A percentile compares a stretch with the other conserved stretches of the same genome.
phyloP scores from a whole-genome alignment of 1,140 invertebrate genomes.

The Carcinoscorpius rotundicauda region DNA sequence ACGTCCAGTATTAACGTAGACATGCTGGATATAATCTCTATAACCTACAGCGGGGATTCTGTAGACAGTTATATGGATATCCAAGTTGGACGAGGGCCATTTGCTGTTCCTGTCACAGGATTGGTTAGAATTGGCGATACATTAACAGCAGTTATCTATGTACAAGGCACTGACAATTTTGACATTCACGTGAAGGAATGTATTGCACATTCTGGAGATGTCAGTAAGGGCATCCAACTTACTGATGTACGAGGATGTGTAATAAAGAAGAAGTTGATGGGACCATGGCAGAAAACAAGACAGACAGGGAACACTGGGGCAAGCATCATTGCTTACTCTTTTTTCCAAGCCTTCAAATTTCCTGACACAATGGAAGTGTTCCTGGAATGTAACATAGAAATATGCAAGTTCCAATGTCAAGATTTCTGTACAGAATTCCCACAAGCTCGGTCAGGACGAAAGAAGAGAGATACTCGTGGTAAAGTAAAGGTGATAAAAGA shows the following conservation, averaged over 20 bases:
- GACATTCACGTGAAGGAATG: conserved; percentile 60
- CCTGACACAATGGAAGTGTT: conserved; percentile 73
- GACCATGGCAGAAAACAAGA: conserved; percentile 64
- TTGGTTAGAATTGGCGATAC: conserved; percentile 66
- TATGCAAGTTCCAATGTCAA: conserved; percentile 66
- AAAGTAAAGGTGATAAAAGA: not conserved
- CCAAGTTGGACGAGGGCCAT: conserved; percentile 17
- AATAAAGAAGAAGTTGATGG: conserved; percentile 67
- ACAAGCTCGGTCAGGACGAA: not conserved
- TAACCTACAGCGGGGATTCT: conserved; percentile 31
- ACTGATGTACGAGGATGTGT: conserved; percentile 60
- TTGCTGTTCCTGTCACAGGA: conserved; percentile 43
- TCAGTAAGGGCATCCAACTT: conserved; percentile 51
- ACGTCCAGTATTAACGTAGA: conserved; percentile 32
- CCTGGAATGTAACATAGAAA: conserved; percentile 68
- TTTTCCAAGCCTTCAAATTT: conserved; percentile 75
- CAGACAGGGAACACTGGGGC: conserved; percentile 56
- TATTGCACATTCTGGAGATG: conserved; percentile 49
- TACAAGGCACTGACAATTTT: conserved; percentile 62
- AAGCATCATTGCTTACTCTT: conserved; percentile 61
- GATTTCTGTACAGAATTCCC: conserved; percentile 29
- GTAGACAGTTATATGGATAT: conserved; percentile 19
- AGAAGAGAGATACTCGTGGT: not conserved
- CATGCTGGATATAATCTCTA: conserved; percentile 43
- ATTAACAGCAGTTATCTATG: conserved; percentile 66